Base-by-base conservation (phyloP, 1,140 invertebrate species). In the Neodiprion fabricii region DNA sequence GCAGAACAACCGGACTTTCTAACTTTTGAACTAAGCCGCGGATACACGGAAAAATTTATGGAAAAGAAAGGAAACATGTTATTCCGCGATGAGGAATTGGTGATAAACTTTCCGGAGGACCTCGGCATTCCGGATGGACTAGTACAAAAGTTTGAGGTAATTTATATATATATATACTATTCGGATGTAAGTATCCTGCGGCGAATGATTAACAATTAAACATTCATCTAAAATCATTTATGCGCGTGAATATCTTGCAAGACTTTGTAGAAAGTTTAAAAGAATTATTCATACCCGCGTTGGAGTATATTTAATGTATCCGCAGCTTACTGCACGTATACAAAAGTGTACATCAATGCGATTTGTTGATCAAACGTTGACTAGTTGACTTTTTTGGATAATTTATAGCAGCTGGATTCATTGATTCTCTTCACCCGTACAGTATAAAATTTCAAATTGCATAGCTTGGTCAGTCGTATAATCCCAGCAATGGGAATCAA, bases 71-170 rank as follows among this genome's bases (percentile, higher is more conserved):
- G 74, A 23, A 73, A 49, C 7, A 21, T 67, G 48, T 72, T 61
- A 71, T 72, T 73, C 65, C 14, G 48, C 48, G 70, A 50, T 9
- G 53, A 40, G 28, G 28, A 40, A 40, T 40, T 40, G 28, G 5
- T 5, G 28, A 40, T 61, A 14, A 12, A 14, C 7, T 77, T 77
- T 53, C 78, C 78, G 1, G 78, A 77, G 12, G 75, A 50, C 47
- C 53, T 79, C 5, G 78, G 72, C n/a, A 79, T 79, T 28, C 47
- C 72, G n/a, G 66, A 74, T 9, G 70, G 74, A 48, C 53, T 73
- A 40, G 4, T 77, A 14, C 23, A 77, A 40, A 77, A 79, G 67
- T 79, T 77, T 68, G 65, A 75, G 73, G 76, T 79, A 70, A 78
- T 71, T 71, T 17, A 47, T 23, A 23, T 7, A 78, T 7, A 78